A percentile compares a stretch with the other conserved stretches of the same genome.
These are phyloP conservation scores for Watsonalla cultraria DNA, from an alignment of 2,888 invertebrate genomes.

Conservation along the genomic window DNA sequence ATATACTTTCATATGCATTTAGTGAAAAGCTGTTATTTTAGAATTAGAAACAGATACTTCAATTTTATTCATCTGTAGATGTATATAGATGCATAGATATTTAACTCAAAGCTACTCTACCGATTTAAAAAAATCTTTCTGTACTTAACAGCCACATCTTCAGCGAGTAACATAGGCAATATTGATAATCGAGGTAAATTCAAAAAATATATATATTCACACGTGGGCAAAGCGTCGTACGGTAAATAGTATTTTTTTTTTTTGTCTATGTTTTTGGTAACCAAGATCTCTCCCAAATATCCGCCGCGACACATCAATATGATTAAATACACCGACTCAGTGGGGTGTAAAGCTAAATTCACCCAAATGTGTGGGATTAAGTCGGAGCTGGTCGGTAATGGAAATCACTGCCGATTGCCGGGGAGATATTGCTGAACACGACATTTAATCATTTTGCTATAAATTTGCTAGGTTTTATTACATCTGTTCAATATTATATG, in stretches of 20 bases:
- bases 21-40: no score
- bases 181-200: no score
- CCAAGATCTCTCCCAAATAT: background rate
- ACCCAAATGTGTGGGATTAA: constrained; percentile 47
- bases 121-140: no score
- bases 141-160: no score
- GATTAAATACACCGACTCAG: constrained; percentile 24
- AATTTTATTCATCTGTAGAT: no score
- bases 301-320: constrained; percentile 7
- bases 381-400: constrained; percentile 20
- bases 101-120: no score
- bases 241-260: no score
- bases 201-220: no score
- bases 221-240: background rate
- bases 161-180: no score
- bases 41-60: no score
- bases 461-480: constrained; percentile 32
- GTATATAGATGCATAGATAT: no score
- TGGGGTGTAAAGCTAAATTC: constrained; percentile 28
- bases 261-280: background rate
- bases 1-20: no score
- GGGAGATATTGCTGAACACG: constrained; percentile 45
- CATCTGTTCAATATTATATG: constrained; percentile 9
- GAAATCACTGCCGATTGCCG: constrained; percentile 34
- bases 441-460: constrained; percentile 37